Conservation (phyloP, 2,797 vertebrate genomes). For the Phrynocephalus forsythii region DNA sequence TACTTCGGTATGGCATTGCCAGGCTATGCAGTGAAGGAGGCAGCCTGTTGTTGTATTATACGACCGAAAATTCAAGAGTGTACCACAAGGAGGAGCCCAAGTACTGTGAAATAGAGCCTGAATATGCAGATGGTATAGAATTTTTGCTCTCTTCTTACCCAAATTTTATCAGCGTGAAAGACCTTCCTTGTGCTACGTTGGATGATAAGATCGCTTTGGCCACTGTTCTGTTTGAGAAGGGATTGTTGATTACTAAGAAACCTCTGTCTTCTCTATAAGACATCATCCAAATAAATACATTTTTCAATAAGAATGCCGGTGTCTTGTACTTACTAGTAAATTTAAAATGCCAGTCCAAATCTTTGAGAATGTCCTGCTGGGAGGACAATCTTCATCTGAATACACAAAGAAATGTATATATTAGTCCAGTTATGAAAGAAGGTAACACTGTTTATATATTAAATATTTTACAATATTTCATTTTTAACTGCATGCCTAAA, state of each 20-base stretch:
- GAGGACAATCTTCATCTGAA: not conserved
- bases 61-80: conserved; percentile 91
- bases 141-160: conserved; percentile 93
- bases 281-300: conserved; percentile 60
- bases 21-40: conserved; percentile 92
- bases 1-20: conserved; percentile 85
- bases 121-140: conserved; percentile 90
- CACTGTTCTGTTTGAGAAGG: conserved; percentile 89
- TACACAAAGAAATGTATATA: not conserved
- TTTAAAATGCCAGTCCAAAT: not conserved
- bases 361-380: not conserved
- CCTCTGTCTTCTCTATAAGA: conserved; percentile 69
- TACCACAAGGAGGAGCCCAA: conserved; percentile 92
- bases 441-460: not conserved
- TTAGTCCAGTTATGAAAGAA: not conserved
- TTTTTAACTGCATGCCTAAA: not conserved
- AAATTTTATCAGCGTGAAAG: conserved; percentile 83
- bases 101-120: conserved; percentile 86
- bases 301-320: conserved; percentile 33
- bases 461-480: not conserved
- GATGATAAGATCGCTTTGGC: conserved; percentile 89
- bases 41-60: conserved; percentile 86
- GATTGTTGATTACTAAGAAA: conserved; percentile 87
- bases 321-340: not conserved
- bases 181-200: conserved; percentile 84